These are phyloP conservation scores for Galerucella calmariensis DNA, from an alignment of 2,888 invertebrate species.

Conservation along the genomic window DNA sequence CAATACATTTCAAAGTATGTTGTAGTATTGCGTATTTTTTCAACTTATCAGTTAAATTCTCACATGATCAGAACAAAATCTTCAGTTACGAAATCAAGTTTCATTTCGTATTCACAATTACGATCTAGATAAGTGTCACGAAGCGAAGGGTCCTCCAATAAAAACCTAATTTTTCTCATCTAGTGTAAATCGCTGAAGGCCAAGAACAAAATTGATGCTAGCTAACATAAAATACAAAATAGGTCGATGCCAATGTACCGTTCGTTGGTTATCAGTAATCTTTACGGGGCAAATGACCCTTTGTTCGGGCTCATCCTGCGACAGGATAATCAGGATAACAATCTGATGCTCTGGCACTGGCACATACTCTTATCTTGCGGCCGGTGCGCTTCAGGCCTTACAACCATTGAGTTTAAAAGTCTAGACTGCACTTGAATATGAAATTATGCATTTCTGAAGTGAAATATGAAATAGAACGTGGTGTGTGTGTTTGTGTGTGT, in stretches of 20 bases:
- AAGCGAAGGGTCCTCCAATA: neutral
- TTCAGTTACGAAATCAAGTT: neutral
- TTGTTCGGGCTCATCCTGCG: conserved; percentile 37
- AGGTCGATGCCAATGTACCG: conserved; percentile 24
- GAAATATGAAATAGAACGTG: no score
- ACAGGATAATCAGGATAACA: conserved; percentile 33
- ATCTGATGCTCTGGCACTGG: conserved; percentile 32
- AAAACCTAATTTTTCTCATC: conserved; percentile 8
- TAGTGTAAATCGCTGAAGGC: conserved; percentile 23
- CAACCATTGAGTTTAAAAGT: neutral
- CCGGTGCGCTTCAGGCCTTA: conserved; percentile 24
- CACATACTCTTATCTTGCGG: conserved; percentile 27
- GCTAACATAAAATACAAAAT: conserved; percentile 24
- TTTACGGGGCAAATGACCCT: conserved; percentile 38
- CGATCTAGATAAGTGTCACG: neutral
- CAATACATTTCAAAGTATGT: no score
- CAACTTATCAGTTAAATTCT: neutral
- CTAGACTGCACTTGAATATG: neutral
- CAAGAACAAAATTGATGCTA: conserved; percentile 20
- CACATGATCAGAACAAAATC: neutral
- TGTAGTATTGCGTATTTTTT: neutral
- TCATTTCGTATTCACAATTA: neutral
- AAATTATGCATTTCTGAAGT: no score
- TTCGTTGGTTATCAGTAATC: conserved; percentile 36
- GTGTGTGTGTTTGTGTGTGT: no score